These are phyloP conservation scores for Cephus pulcher DNA, from an alignment of 2,888 invertebrate species.

Conservation along the genomic window DNA sequence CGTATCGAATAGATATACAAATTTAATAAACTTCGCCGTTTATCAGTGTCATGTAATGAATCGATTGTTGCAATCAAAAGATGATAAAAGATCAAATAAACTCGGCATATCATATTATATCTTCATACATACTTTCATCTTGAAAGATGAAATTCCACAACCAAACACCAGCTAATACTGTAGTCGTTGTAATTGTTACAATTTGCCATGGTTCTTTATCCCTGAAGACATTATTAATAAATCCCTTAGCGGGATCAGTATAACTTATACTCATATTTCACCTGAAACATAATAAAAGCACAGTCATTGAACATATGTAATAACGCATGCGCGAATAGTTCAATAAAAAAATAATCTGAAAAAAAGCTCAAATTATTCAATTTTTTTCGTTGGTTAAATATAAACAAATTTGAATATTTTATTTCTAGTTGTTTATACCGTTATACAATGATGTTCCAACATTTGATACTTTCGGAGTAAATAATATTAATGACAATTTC, in stretches of 20 bases:
- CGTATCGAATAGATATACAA: not conserved
- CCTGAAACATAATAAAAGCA: not conserved
- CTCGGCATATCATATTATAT: slow-evolving; percentile 10
- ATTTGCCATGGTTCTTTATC: slow-evolving; percentile 87
- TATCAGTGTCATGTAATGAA: not conserved
- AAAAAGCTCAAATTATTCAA: too few species aligned
- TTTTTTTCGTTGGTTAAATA: too few species aligned
- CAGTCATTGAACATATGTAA: too few species aligned
- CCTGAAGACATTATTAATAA: slow-evolving; percentile 73
- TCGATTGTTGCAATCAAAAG: not conserved
- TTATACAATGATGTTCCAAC: too few species aligned
- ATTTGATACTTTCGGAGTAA: too few species aligned
- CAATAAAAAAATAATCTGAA: too few species aligned
- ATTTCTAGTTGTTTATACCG: too few species aligned
- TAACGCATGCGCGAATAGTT: too few species aligned
- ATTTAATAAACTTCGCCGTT: not conserved
- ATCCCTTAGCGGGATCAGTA: slow-evolving; percentile 59
- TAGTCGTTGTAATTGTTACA: slow-evolving; percentile 79
- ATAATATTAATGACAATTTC: too few species aligned
- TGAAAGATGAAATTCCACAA: slow-evolving; percentile 78
- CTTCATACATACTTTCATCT: slow-evolving; percentile 73
- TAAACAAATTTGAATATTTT: too few species aligned
- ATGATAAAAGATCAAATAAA: slow-evolving; percentile 19
- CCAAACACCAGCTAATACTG: slow-evolving; percentile 79
- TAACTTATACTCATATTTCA: slow-evolving; percentile 10